Conservation (phyloP, 2,113 vertebrate species). For the Bagarius yarrelli region DNA sequence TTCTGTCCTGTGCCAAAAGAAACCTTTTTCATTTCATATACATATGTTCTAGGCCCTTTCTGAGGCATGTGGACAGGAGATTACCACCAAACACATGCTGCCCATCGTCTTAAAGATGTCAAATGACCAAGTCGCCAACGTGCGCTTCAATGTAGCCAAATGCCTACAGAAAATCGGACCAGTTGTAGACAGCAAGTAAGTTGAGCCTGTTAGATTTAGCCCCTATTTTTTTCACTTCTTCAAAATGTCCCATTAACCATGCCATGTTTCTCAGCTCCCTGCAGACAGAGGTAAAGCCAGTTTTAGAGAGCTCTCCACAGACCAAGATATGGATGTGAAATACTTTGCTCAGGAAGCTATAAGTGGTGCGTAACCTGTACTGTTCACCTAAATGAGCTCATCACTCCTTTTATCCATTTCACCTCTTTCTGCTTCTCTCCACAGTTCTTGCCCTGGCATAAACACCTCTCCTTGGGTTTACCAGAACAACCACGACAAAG, state of each 20-base stretch:
- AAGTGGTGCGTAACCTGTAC: conserved; percentile 71
- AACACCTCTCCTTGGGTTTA: conserved; percentile 57
- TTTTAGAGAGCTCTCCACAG: conserved; percentile 82
- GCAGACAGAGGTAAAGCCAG: conserved; percentile 83
- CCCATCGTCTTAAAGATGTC: conserved; percentile 89
- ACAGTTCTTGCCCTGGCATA: conserved; percentile 79
- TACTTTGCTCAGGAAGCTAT: conserved; percentile 91
- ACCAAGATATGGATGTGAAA: conserved; percentile 88
- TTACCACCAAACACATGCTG: conserved; percentile 89
- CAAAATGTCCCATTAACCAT: not conserved
- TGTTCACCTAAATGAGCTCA: not conserved
- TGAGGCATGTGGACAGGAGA: conserved; percentile 84
- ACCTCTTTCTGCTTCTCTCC: conserved; percentile 25
- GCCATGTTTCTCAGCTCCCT: conserved; percentile 70
- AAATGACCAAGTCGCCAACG: conserved; percentile 88
- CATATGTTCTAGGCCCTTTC: conserved; percentile 72
- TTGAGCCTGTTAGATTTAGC: not conserved
- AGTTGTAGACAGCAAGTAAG: conserved; percentile 79
- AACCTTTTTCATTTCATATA: not conserved
- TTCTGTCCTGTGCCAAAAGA: not conserved
- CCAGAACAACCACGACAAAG: conserved; percentile 53
- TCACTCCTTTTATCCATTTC: not conserved
- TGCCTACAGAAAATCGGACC: conserved; percentile 88
- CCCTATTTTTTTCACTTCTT: not conserved
- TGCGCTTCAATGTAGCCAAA: conserved; percentile 90